Conservation (phyloP, 2,888 invertebrate species). For the Dynastes hyllus region DNA sequence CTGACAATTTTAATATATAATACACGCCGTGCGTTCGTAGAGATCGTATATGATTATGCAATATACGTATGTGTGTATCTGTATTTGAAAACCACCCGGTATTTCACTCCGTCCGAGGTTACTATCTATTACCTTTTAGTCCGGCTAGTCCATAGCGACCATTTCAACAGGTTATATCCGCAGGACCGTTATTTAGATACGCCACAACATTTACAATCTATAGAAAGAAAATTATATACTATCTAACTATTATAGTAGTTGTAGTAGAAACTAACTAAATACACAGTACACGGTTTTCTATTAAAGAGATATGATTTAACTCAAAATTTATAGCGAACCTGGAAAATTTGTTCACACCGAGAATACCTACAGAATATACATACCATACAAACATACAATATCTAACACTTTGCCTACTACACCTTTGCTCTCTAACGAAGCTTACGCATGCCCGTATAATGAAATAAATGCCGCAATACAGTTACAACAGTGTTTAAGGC, state of each 20-base stretch:
- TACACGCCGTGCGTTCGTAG: background rate
- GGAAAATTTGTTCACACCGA: background rate
- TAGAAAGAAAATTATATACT: slow-evolving; percentile 10
- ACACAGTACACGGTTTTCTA: background rate
- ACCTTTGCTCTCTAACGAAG: too few relatives aligned
- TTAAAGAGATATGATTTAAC: background rate
- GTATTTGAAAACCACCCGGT: background rate
- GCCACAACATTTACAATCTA: background rate
- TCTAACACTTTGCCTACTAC: too few relatives aligned
- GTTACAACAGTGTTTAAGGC: too few relatives aligned
- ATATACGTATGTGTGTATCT: background rate
- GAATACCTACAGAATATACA: background rate
- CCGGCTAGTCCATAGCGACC: background rate
- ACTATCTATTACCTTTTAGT: background rate
- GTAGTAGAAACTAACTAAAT: background rate
- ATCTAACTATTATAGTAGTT: background rate
- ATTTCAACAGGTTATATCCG: background rate
- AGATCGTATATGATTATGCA: background rate
- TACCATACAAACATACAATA: too few relatives aligned
- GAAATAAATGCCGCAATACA: too few relatives aligned
- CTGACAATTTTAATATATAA: slow-evolving; percentile 27
- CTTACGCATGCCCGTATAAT: too few relatives aligned
- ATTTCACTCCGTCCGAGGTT: background rate
- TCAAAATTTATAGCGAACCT: background rate
- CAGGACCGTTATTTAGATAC: slow-evolving; percentile 3